A percentile compares a stretch with the other conserved stretches of the same genome.
Evolutionary conservation across 2,888 invertebrate genomes (phyloP).

Genomic region (Lycia hirtaria): DNA sequence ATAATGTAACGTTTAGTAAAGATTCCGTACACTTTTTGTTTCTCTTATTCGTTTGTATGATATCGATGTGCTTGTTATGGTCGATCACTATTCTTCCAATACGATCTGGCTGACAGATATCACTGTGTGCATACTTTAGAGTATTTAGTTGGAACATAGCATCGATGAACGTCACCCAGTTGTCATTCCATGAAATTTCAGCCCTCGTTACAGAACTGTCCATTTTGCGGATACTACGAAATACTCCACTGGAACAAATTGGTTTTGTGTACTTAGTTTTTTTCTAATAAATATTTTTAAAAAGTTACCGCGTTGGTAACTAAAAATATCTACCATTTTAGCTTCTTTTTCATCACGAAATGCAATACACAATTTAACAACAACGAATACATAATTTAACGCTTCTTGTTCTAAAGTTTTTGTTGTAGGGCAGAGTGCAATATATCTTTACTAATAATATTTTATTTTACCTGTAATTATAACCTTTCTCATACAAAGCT

Average conservation of each 20-base stretch:
- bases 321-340: too few species aligned
- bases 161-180: slow-evolving; percentile 93
- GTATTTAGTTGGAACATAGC: slow-evolving; percentile 91
- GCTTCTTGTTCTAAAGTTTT: too few species aligned
- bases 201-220: slow-evolving; percentile 52
- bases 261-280: too few species aligned
- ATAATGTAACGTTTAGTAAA: neutral
- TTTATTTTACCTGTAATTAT: neutral
- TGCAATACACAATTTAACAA: too few species aligned
- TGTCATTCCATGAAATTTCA: slow-evolving; percentile 86
- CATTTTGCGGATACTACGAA: slow-evolving; percentile 46
- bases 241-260: slow-evolving; percentile 49
- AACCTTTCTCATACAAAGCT: neutral
- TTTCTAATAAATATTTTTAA: too few species aligned
- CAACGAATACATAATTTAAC: too few species aligned
- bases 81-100: neutral
- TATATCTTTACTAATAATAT: neutral
- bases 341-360: too few species aligned
- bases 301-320: too few species aligned
- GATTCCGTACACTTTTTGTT: neutral
- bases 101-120: slow-evolving; percentile 44
- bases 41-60: neutral
- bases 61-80: neutral
- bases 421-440: neutral
- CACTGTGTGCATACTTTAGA: slow-evolving; percentile 84